These are phyloP conservation scores for Microctenopoma stevenorrisi DNA, from an alignment of 2,797 vertebrate genomes.

Conservation along the genomic window DNA sequence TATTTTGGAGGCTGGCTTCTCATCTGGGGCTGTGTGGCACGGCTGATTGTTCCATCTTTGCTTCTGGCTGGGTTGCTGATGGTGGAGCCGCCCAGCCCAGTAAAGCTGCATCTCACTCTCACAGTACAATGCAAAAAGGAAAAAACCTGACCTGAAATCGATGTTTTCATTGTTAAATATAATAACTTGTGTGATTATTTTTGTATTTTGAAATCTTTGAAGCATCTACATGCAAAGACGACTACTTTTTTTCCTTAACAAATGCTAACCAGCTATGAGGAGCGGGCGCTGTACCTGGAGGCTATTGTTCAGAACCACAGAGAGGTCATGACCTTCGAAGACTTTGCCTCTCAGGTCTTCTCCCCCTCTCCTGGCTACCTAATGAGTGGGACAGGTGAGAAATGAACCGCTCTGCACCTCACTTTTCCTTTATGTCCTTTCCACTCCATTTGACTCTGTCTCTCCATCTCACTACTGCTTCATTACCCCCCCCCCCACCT, in stretches of 20 bases:
- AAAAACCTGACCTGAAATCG: not conserved
- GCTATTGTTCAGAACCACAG: slow-evolving; percentile 98
- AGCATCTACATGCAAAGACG: not conserved
- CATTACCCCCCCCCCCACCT: slow-evolving; percentile 42
- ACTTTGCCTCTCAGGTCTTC: slow-evolving; percentile 97
- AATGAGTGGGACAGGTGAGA: slow-evolving; percentile 93
- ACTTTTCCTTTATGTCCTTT: slow-evolving; percentile 80
- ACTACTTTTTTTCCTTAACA: slow-evolving; percentile 54
- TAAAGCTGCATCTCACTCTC: slow-evolving; percentile 32
- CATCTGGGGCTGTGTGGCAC: slow-evolving; percentile 78
- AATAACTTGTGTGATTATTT: slow-evolving; percentile 6
- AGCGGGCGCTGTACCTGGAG: slow-evolving; percentile 96
- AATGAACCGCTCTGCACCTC: slow-evolving; percentile 68
- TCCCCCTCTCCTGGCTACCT: slow-evolving; percentile 92
- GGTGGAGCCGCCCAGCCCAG: slow-evolving; percentile 33
- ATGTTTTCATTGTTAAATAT: not conserved
- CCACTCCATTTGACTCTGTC: slow-evolving; percentile 7
- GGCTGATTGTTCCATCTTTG: slow-evolving; percentile 70
- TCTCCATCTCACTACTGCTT: slow-evolving; percentile 19
- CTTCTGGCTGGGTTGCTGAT: slow-evolving; percentile 55
- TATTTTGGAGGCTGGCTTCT: slow-evolving; percentile 87
- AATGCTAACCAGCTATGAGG: slow-evolving; percentile 89
- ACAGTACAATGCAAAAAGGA: not conserved
- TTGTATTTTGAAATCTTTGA: slow-evolving; percentile 1
- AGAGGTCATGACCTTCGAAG: slow-evolving; percentile 97